A percentile compares a stretch with the other conserved stretches of the same genome.
These are phyloP conservation scores for Mallateleia sp. DNA, from an alignment of 2,888 invertebrate genomes.

Conservation along the genomic window DNA sequence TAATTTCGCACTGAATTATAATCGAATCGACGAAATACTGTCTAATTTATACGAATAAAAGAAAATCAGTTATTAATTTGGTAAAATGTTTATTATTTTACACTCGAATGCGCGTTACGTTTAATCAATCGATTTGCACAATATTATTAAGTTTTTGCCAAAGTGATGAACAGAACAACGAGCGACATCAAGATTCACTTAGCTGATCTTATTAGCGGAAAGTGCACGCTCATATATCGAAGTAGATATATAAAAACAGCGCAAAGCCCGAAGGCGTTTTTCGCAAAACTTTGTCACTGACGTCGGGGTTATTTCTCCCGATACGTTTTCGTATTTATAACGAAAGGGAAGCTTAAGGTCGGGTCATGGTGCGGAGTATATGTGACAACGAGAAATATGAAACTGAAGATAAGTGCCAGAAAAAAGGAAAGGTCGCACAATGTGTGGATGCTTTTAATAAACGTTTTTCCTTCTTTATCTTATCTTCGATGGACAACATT, in stretches of 20 bases:
- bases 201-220: constrained; percentile 66
- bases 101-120: too few species aligned
- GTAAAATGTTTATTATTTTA: too few species aligned
- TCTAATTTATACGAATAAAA: too few species aligned
- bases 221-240: constrained; percentile 56
- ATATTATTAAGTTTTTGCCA: constrained; percentile 51
- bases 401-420: constrained; percentile 46
- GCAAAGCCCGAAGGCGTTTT: constrained; percentile 52
- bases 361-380: constrained; percentile 22
- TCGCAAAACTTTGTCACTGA: constrained; percentile 70
- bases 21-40: too few species aligned
- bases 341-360: constrained; percentile 39
- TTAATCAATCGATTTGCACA: constrained; percentile 46
- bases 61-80: too few species aligned
- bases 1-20: too few species aligned
- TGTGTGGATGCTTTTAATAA: constrained; percentile 29
- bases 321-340: constrained; percentile 65
- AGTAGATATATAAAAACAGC: constrained; percentile 54
- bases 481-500: not conserved
- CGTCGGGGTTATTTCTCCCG: constrained; percentile 65
- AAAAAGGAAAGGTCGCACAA: constrained; percentile 1
- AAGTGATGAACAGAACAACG: constrained; percentile 52
- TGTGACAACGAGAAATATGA: constrained; percentile 65
- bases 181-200: constrained; percentile 69
- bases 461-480: not conserved